phyloP scores from a whole-genome alignment of 1,140 invertebrate species.

The Arion vulgaris region DNA sequence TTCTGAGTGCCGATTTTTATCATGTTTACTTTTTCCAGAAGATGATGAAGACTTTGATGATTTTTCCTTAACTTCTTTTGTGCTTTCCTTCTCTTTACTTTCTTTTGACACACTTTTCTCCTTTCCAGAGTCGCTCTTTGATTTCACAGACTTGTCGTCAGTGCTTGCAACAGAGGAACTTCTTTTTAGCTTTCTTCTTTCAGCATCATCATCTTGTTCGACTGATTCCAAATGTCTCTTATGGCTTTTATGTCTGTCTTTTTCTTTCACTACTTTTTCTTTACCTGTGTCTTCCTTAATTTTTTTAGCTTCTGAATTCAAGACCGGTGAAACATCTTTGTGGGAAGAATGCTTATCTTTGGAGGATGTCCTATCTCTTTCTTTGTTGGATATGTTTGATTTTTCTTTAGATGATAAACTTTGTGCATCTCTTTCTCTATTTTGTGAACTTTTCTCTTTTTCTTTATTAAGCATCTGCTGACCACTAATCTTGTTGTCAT shows the following conservation, averaged over 20 bases:
- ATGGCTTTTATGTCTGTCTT: neutral
- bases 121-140: slow-evolving; percentile 13
- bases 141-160: slow-evolving; percentile 8
- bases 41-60: neutral
- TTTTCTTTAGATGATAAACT: neutral
- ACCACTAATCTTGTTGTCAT: neutral
- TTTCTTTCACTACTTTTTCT: slow-evolving; percentile 21
- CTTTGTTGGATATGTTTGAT: neutral
- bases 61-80: neutral
- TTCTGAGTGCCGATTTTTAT: slow-evolving; percentile 9
- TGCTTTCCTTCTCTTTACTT: neutral
- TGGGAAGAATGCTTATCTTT: slow-evolving; percentile 24
- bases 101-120: slow-evolving; percentile 15
- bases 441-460: slow-evolving; percentile 14
- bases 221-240: slow-evolving; percentile 15
- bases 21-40: slow-evolving; percentile 20
- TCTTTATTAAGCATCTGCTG: neutral
- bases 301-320: slow-evolving; percentile 11
- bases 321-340: slow-evolving; percentile 4
- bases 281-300: slow-evolving; percentile 13
- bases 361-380: slow-evolving; percentile 12
- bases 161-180: slow-evolving; percentile 11
- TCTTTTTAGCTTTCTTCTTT: slow-evolving; percentile 28
- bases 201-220: neutral
- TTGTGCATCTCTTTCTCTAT: neutral